phyloP scores from a whole-genome alignment of 2,113 vertebrate genomes.

The Cichladusa arquata region DNA sequence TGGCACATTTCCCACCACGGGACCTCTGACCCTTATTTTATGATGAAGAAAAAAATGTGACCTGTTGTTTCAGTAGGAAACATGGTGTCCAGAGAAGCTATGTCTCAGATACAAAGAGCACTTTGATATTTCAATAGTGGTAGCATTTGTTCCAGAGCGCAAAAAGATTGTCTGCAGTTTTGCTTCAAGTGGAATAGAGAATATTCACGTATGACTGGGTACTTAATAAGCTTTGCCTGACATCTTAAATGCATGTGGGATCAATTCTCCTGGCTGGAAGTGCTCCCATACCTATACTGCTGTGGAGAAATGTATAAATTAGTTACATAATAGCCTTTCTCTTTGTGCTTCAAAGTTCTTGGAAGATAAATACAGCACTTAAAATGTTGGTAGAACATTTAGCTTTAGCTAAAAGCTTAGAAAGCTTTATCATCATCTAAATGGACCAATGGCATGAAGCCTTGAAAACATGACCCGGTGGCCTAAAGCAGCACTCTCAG shows the following conservation, averaged over 20 bases:
- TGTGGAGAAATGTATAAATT: not conserved
- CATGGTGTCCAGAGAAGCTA: not conserved
- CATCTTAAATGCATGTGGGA: not conserved
- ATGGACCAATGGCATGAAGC: not conserved
- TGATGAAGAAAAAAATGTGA: accelerated
- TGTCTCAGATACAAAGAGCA: not conserved
- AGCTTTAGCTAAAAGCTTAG: no score
- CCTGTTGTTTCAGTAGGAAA: not conserved
- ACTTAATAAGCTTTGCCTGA: not conserved
- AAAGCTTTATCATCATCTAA: not conserved
- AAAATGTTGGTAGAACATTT: not conserved
- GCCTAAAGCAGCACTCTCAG: not conserved
- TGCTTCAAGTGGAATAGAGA: slow-evolving; percentile 3
- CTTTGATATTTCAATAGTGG: not conserved
- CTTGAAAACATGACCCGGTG: not conserved
- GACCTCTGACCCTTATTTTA: not conserved
- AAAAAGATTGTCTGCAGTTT: slow-evolving; percentile 15
- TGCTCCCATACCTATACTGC: not conserved
- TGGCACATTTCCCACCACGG: not conserved
- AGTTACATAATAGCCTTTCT: not conserved
- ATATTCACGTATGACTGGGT: not conserved
- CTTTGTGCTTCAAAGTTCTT: not conserved
- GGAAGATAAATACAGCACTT: not conserved
- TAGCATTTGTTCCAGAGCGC: not conserved
- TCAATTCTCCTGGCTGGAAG: not conserved